Base-by-base conservation (phyloP, 2,888 invertebrate genomes). In the Lasioglossum oenotherae region DNA sequence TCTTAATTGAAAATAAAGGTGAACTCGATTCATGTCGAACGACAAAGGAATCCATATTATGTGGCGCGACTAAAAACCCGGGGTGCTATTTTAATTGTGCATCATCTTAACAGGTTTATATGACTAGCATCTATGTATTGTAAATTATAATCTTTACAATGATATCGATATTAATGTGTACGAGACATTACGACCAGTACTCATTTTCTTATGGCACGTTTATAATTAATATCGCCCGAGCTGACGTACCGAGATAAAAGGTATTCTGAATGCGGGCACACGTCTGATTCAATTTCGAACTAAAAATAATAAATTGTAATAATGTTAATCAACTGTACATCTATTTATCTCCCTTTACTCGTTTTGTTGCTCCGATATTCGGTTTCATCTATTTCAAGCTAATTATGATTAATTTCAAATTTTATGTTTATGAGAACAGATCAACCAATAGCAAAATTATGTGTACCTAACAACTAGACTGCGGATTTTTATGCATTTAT, bases 151-250 rank as follows among this genome's bases (percentile, higher is more conserved):
- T 94, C 94, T 93, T 86, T 92, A 93, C 91, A 93, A 91, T 90
- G 93, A 91, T 93, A 94, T 92, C 91, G 93, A 92, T 84, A 90
- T 88, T 87, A 91, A 91, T 92, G 91, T 91, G 92, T 93, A 93
- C 91, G 92, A 92, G 91, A 93, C 91, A 92, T 92, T 92, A 93
- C 90, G 92, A 93, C 91, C 93, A 93, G 91, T 93, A 94, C 92
- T 93, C 93, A 93, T 94, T 95, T 95, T 95, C 95, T 94, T 94
- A 95, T 94, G 94, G 93, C 94, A 95, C 94, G 91, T 94, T 94
- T 94, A 94, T 94, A 93, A 93, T 91, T 92, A 92, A 92, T 87
- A 89, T 87, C 84, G 90, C 93, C 90, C 91, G 91, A 91, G 92
- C 91, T 91, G 75, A 93, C 87, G 89, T 91, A 92, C 90, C 89